These are phyloP conservation scores for Oscheius sp. DNA, from an alignment of 2,888 invertebrate genomes.

Conservation along the genomic window DNA sequence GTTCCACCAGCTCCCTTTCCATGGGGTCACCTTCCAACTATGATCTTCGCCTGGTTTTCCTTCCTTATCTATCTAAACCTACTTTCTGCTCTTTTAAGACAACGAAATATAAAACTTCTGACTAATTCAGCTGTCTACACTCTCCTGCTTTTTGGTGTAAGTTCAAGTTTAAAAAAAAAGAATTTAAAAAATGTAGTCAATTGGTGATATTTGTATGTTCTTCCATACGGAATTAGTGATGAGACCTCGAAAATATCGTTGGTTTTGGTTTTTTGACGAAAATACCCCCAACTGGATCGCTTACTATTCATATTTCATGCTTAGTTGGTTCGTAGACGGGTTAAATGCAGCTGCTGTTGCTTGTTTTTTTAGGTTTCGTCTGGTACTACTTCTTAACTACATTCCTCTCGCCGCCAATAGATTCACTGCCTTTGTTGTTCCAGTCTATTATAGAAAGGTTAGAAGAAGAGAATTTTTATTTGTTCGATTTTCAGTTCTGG, in stretches of 20 bases:
- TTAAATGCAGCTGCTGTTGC: too few relatives aligned
- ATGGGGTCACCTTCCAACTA: neutral
- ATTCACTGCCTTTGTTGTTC: neutral
- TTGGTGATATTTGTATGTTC: slow-evolving; percentile 3
- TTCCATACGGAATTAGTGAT: neutral
- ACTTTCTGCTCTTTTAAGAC: neutral
- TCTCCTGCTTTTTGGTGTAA: neutral
- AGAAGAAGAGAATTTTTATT: neutral
- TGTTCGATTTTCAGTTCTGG: neutral
- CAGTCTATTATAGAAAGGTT: neutral
- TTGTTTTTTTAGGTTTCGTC: neutral
- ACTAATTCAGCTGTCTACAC: neutral
- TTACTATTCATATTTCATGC: neutral
- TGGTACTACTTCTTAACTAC: neutral
- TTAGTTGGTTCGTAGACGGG: too few relatives aligned
- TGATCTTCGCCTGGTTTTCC: neutral
- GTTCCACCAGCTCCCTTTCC: neutral
- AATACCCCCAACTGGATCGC: neutral
- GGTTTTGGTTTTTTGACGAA: neutral
- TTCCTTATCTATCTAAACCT: neutral
- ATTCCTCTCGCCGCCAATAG: neutral
- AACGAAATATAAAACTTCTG: neutral
- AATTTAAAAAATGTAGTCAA: neutral
- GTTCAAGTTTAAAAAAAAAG: neutral
- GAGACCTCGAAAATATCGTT: neutral